These are phyloP conservation scores for Ischnus inquisitorius DNA, from an alignment of 2,888 invertebrate genomes.

Conservation along the genomic window DNA sequence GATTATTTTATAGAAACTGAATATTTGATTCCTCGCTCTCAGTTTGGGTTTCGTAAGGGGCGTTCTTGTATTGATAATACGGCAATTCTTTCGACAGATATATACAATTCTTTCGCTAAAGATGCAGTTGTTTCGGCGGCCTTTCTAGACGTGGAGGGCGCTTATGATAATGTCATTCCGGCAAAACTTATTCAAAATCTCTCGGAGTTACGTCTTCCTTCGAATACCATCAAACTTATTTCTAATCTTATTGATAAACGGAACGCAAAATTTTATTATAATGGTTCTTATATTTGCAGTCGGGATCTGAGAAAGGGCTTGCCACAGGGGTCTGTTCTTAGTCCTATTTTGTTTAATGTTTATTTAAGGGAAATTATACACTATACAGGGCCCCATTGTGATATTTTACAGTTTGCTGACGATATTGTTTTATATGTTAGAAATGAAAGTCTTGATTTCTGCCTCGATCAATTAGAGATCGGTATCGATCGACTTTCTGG, in stretches of 20 bases:
- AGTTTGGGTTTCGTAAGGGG: background rate
- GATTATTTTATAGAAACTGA: background rate
- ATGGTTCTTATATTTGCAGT: background rate
- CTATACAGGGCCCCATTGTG: background rate
- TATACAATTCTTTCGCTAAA: background rate
- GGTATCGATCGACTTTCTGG: background rate
- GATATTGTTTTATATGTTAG: slow-evolving; percentile 13
- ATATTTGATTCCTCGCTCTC: background rate
- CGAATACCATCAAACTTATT: background rate
- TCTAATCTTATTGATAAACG: slow-evolving; percentile 8
- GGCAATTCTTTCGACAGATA: background rate
- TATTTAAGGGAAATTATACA: slow-evolving; percentile 2
- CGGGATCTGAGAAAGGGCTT: background rate
- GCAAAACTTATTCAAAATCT: background rate
- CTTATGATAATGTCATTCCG: slow-evolving; percentile 1
- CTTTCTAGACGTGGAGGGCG: slow-evolving; percentile 14
- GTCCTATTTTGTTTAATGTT: slow-evolving; percentile 11
- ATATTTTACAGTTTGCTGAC: background rate
- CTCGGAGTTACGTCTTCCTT: background rate
- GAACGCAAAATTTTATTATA: background rate
- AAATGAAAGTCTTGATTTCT: background rate
- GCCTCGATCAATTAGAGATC: background rate
- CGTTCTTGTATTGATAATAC: slow-evolving; percentile 6
- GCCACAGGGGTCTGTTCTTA: slow-evolving; percentile 3
- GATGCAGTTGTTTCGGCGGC: background rate